Evolutionary conservation across 2,113 vertebrate genomes (phyloP), one percentile per base, ranked within the genome.

Genomic region (Cichladusa arquata): DNA sequence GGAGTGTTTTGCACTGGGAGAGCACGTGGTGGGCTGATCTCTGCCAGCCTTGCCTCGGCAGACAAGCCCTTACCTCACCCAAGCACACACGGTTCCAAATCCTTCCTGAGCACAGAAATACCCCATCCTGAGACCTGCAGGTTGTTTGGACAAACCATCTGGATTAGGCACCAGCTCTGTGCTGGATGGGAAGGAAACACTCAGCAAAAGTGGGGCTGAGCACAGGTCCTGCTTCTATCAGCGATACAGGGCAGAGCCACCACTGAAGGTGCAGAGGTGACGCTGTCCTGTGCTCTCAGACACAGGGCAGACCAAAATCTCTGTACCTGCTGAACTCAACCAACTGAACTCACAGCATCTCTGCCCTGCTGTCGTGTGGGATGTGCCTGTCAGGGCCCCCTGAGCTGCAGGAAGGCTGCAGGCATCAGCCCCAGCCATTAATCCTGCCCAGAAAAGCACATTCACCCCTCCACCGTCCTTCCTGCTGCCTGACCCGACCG

Each of bases 131-230:
- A 31, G 60, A 38, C 42, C 38, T 31, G 24, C 8, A 0, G 3
- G 8, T 11, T 16, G 12, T 3, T 7, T 2, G 25, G 56, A 33
- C 4, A 9, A 10, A 7, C 5, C 62, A 19, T n/a, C 58, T n/a
- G 25, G 57, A 24, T 38, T 6, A 38, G 61, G 50, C 5, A 3
- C 61, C 5, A 25, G 14, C 67, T 48, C 36, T 12, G 1, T 0
- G 2, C 36, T 12, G 88, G 62, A 19, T 7, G 23, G 74, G 74
- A 65, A 66, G 79, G 61, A 53, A 47, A 64, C 3, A 1, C 54
- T 45, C 9, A 5, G 60, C 33, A 62, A 73, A 20, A 71, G 36
- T 0, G 5, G 51, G 56, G 70, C 8, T 15, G n/a, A 64, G 66
- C 65, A 34, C 48, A 44, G 50, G 34, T 69, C 34, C 77, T 60